A percentile compares a stretch with the other conserved stretches of the same genome.
phyloP scores from a whole-genome alignment of 2,888 invertebrate genomes.

The Apoderus coryli region DNA sequence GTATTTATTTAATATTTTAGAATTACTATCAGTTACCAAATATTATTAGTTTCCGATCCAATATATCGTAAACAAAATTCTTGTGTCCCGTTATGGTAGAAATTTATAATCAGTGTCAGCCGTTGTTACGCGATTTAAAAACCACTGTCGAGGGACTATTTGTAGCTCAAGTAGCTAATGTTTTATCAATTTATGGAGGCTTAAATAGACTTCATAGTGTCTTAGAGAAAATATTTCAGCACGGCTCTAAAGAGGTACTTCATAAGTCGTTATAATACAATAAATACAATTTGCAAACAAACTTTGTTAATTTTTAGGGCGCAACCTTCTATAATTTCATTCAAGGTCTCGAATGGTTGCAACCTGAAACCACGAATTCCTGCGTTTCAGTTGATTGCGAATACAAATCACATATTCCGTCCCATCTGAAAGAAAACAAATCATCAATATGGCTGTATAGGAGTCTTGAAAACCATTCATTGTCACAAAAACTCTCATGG shows the following conservation, averaged over 20 bases:
- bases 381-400: constrained; percentile 33
- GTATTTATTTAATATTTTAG: too few species aligned
- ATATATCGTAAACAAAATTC: too few species aligned
- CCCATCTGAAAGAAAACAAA: constrained; percentile 35
- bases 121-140: constrained; percentile 37
- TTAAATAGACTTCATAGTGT: constrained; percentile 39
- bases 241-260: constrained; percentile 33
- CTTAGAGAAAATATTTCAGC: constrained; percentile 41
- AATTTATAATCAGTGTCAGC: too few species aligned
- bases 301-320: too few species aligned
- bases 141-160: constrained; percentile 42
- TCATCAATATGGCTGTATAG: constrained; percentile 38
- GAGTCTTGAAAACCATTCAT: constrained; percentile 40
- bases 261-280: too few species aligned
- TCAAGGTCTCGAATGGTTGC: constrained; percentile 44
- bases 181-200: constrained; percentile 46
- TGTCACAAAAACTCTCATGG: constrained; percentile 45
- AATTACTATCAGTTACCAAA: too few species aligned
- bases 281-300: too few species aligned
- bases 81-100: too few species aligned
- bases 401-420: constrained; percentile 31
- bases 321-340: constrained; percentile 41
- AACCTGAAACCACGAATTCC: constrained; percentile 39
- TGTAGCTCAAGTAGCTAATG: constrained; percentile 39
- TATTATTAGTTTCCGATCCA: too few species aligned